A percentile compares a stretch with the other conserved stretches of the same genome.
These are phyloP conservation scores for Percina caprodes DNA, from an alignment of 2,113 vertebrate species.

Conservation along the genomic window DNA sequence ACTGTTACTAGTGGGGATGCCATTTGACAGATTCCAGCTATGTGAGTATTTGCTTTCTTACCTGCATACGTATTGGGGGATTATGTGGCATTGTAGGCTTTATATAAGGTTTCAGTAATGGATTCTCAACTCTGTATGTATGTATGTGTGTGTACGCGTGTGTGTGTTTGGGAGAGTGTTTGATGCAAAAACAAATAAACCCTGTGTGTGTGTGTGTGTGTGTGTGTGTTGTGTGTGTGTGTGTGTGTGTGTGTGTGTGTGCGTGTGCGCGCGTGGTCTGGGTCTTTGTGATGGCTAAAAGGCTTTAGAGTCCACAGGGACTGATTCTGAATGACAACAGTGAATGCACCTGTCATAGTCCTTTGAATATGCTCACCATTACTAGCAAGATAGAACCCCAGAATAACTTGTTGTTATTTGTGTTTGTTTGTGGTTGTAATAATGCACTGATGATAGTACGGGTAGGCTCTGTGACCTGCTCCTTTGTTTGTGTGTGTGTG, in stretches of 20 bases:
- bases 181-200: slow-evolving; percentile 41
- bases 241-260: too few relatives aligned
- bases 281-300: slow-evolving; percentile 47
- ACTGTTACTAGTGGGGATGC: slow-evolving; percentile 7
- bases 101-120: slow-evolving; percentile 47
- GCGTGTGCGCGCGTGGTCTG: too few relatives aligned
- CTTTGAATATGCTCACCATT: slow-evolving; percentile 35
- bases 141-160: neutral
- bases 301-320: slow-evolving; percentile 37
- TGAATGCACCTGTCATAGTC: slow-evolving; percentile 32
- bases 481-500: neutral
- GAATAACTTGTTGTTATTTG: slow-evolving; percentile 16
- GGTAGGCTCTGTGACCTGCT: neutral
- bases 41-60: slow-evolving; percentile 40
- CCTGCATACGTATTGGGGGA: slow-evolving; percentile 51
- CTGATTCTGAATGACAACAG: slow-evolving; percentile 28
- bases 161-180: slow-evolving; percentile 11
- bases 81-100: slow-evolving; percentile 45
- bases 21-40: slow-evolving; percentile 43
- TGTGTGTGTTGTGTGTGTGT: neutral
- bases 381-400: slow-evolving; percentile 8
- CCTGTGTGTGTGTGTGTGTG: neutral
- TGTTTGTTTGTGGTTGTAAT: slow-evolving; percentile 20
- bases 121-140: slow-evolving; percentile 27
- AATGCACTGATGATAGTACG: slow-evolving; percentile 12